phyloP scores from a whole-genome alignment of 2,113 vertebrate species.

The Calypte anna region DNA sequence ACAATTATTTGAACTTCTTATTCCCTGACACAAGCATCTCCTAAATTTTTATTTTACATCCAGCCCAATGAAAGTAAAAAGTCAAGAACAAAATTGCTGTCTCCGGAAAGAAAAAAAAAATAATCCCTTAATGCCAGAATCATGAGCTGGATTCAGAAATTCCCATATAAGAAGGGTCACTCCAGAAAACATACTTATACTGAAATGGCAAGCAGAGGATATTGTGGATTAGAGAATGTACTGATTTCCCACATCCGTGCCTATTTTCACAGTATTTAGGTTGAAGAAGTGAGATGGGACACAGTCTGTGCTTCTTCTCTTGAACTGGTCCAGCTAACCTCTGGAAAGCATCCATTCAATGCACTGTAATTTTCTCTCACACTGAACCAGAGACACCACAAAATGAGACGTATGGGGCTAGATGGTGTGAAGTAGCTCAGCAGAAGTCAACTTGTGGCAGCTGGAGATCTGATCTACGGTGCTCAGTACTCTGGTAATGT shows the following conservation, averaged over 20 bases:
- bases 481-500: background rate
- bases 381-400: background rate
- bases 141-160: slow-evolving; percentile 47
- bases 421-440: background rate
- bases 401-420: background rate
- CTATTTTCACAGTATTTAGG: slow-evolving; percentile 47
- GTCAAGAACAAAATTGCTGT: background rate
- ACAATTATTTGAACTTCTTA: background rate
- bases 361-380: background rate
- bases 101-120: slow-evolving; percentile 15
- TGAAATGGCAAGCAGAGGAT: slow-evolving; percentile 58
- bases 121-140: slow-evolving; percentile 9
- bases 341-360: slow-evolving; percentile 9
- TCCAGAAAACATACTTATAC: slow-evolving; percentile 48
- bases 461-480: background rate
- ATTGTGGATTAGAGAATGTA: slow-evolving; percentile 21
- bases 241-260: slow-evolving; percentile 27
- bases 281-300: slow-evolving; percentile 39
- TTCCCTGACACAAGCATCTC: background rate
- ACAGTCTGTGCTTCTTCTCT: background rate
- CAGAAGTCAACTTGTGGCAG: background rate
- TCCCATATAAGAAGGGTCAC: slow-evolving; percentile 37
- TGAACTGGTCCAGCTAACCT: background rate
- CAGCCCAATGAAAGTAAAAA: background rate
- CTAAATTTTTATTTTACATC: background rate